Evolutionary conservation across 2,888 invertebrate genomes (phyloP).

Genomic region (Epinotia demarniana): DNA sequence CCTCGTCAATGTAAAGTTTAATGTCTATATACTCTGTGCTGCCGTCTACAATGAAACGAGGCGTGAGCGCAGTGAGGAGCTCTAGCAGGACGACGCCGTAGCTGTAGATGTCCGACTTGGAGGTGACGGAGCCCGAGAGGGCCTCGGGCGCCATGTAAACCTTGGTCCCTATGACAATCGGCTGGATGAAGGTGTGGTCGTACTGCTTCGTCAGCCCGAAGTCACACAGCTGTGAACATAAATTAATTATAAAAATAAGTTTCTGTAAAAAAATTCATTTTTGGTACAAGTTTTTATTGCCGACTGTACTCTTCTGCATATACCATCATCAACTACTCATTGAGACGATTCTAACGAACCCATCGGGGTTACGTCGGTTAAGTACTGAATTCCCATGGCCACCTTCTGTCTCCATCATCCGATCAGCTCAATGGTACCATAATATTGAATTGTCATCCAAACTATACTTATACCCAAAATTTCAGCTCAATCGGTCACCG

Average conservation of each 20-base stretch:
- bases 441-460: too few species aligned
- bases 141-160: conserved; percentile 93
- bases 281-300: too few species aligned
- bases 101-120: conserved; percentile 90
- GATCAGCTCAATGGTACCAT: too few species aligned
- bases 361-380: too few species aligned
- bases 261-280: too few species aligned
- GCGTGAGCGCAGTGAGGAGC: conserved; percentile 87
- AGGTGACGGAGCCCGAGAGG: conserved; percentile 87
- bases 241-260: background rate
- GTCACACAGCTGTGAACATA: conserved; percentile 87
- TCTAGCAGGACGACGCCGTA: conserved; percentile 91
- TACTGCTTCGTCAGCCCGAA: conserved; percentile 89
- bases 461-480: too few species aligned
- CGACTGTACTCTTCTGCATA: too few species aligned
- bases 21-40: conserved; percentile 66
- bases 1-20: conserved; percentile 81
- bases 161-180: conserved; percentile 86
- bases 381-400: too few species aligned
- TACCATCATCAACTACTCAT: too few species aligned
- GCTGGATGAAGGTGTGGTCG: conserved; percentile 77
- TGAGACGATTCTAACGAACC: too few species aligned
- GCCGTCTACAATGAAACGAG: conserved; percentile 82
- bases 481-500: too few species aligned
- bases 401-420: too few species aligned